phyloP scores from a whole-genome alignment of 1,140 invertebrate genomes.

The Ectropis grisescens region DNA sequence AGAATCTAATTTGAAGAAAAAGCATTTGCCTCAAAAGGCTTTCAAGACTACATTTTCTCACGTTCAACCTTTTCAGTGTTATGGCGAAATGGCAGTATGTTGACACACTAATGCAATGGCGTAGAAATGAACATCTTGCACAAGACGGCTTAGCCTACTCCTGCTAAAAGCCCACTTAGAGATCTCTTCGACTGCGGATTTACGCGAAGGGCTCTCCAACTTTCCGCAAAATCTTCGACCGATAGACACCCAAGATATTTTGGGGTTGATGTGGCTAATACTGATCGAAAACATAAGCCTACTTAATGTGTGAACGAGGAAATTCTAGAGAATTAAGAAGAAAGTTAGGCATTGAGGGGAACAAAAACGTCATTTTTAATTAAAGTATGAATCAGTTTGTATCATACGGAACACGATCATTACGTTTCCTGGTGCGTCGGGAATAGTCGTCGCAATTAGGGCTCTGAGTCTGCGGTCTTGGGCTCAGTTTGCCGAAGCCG shows the following conservation, averaged over 20 bases:
- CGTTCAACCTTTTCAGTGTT: no score
- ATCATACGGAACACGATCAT: constrained; percentile 19
- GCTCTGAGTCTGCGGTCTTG: constrained; percentile 12
- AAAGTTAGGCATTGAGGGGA: no score
- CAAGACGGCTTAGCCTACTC: constrained; percentile 60
- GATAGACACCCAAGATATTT: constrained; percentile 42
- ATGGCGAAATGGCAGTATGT: constrained; percentile 1
- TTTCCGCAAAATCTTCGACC: constrained; percentile 35
- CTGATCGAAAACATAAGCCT: no score
- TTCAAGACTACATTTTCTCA: no score
- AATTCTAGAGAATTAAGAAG: no score
- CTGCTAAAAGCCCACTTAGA: constrained; percentile 67
- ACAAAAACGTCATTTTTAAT: constrained; percentile 17
- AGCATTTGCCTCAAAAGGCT: no score
- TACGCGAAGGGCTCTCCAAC: constrained; percentile 46
- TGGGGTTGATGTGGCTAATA: constrained; percentile 27
- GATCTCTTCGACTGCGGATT: constrained; percentile 55
- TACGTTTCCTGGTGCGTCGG: constrained; percentile 8
- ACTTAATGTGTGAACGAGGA: no score
- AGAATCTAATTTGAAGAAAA: no score
- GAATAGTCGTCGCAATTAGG: constrained; percentile 10
- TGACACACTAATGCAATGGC: constrained; percentile 50
- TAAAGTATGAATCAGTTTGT: constrained; percentile 11
- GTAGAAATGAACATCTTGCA: constrained; percentile 53
- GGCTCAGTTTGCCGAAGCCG: constrained; percentile 16